Conservation (phyloP, 2,797 vertebrate genomes). For the Liparis tanakae region DNA sequence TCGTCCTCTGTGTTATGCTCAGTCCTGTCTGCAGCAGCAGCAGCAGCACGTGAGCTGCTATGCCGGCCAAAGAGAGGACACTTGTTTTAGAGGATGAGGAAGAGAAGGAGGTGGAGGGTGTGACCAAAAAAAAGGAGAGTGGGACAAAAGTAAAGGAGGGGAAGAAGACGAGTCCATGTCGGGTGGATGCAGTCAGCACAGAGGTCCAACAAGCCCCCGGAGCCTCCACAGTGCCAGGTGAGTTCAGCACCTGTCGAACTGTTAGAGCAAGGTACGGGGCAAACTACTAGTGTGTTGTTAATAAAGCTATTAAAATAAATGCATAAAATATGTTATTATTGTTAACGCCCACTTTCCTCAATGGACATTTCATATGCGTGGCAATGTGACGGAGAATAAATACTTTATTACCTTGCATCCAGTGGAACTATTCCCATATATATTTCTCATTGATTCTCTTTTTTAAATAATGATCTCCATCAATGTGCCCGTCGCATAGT, state of each 20-base stretch:
- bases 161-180: constrained; percentile 12
- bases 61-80: constrained; percentile 47
- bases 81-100: constrained; percentile 27
- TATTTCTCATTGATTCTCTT: not conserved
- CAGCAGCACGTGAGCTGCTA: constrained; percentile 19
- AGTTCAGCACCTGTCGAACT: constrained; percentile 1
- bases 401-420: not conserved
- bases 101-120: constrained; percentile 14
- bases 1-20: not conserved
- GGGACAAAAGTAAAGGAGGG: constrained; percentile 2
- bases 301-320: not conserved
- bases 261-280: too few species aligned
- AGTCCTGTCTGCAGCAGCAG: constrained; percentile 19
- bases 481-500: not conserved
- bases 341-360: not conserved
- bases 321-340: not conserved
- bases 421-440: not conserved
- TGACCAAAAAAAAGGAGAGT: constrained; percentile 7
- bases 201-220: constrained; percentile 24
- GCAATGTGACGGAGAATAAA: not conserved
- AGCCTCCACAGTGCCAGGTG: constrained; percentile 32
- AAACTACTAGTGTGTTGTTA: fast-evolving
- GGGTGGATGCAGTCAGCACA: constrained; percentile 11
- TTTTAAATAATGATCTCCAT: not conserved
- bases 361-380: not conserved